Evolutionary conservation across 2,797 vertebrate species (phyloP).

Genomic region (Pantherophis alleghaniensis): DNA sequence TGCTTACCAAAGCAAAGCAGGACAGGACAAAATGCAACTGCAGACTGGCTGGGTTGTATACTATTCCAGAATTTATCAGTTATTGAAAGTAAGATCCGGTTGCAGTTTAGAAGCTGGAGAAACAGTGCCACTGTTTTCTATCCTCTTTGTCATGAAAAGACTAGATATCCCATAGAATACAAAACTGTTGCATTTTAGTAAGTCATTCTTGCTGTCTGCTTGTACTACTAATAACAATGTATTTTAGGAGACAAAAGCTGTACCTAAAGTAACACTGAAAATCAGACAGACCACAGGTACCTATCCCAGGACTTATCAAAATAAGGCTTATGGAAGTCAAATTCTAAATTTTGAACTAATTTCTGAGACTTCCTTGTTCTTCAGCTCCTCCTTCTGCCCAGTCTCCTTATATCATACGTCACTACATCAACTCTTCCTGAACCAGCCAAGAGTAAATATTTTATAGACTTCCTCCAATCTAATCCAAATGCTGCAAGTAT

Average conservation of each 20-base stretch:
- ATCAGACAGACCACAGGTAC: background rate
- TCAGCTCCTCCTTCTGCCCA: background rate
- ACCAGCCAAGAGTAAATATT: background rate
- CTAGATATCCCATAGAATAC: background rate
- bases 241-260: background rate
- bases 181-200: background rate
- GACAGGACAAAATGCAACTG: background rate
- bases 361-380: slow-evolving; percentile 1
- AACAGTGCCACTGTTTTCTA: background rate
- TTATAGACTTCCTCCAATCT: background rate
- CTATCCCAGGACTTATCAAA: background rate
- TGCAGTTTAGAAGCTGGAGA: background rate
- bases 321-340: background rate
- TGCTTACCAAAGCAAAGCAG: background rate
- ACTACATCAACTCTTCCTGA: background rate
- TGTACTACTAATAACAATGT: background rate
- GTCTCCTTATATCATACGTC: background rate
- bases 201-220: slow-evolving; percentile 46
- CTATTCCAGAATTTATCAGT: background rate
- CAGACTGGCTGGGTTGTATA: background rate
- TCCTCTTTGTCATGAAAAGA: background rate
- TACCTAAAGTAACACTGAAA: slow-evolving; percentile 38
- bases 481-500: background rate
- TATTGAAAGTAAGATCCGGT: background rate
- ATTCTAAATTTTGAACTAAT: background rate